These are phyloP conservation scores for Sternarchorhynchus goeldii DNA, from an alignment of 2,797 vertebrate genomes.

Conservation along the genomic window DNA sequence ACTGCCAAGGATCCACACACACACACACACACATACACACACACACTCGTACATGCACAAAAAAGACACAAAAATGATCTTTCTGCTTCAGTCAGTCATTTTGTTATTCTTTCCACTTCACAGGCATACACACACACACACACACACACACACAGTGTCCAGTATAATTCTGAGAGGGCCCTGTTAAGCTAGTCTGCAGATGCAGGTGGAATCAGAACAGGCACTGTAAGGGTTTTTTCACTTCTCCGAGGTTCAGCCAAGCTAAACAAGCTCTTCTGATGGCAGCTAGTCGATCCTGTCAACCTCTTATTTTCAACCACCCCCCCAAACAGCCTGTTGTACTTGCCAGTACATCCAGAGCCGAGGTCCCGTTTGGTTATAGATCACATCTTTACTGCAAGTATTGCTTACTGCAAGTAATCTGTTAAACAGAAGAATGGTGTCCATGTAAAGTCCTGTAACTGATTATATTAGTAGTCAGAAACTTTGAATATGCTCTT, in stretches of 20 bases:
- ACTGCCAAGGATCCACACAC: not conserved
- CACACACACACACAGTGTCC: not conserved
- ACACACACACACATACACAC: conserved; percentile 2
- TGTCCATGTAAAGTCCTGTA: too few relatives aligned
- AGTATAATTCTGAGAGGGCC: conserved; percentile 16
- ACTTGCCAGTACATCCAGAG: not conserved
- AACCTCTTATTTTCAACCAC: conserved; percentile 17
- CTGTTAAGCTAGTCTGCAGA: conserved; percentile 12
- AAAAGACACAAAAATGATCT: too few relatives aligned
- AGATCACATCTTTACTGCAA: not conserved
- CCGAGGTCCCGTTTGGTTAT: not conserved
- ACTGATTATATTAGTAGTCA: too few relatives aligned
- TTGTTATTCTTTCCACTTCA: not conserved
- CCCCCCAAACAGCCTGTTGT: not conserved
- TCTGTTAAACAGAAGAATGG: too few relatives aligned
- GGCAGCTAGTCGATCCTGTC: conserved; percentile 17
- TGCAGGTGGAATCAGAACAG: not conserved
- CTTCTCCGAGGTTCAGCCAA: not conserved
- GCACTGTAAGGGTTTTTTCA: conserved; percentile 23
- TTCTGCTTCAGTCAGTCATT: not conserved
- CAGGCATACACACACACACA: conserved; percentile 15
- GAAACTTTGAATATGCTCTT: too few relatives aligned
- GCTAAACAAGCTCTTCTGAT: conserved; percentile 28
- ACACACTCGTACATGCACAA: not conserved
- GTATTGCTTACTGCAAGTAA: too few relatives aligned